Base-by-base conservation (phyloP, 2,797 vertebrate species). In the Onychomys arenicola region DNA sequence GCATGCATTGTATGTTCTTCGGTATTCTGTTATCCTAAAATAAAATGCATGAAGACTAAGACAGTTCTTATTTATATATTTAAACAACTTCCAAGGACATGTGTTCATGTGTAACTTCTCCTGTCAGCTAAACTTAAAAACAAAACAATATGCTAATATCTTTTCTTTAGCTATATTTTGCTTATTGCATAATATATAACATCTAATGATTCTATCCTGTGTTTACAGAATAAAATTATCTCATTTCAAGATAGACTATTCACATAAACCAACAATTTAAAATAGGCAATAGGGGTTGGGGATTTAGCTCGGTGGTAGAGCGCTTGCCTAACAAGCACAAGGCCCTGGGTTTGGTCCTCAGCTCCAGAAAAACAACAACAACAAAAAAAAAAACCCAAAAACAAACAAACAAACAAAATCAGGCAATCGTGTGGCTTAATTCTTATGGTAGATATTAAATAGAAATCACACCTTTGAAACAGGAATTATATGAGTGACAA, bases 201-300 rank as follows among this genome's bases (percentile, higher is more conserved):
- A 93, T n/a, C 19, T 82, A 75, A 76, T 67, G 29, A 86, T 90
- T 89, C 55, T 9, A 67, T 89, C 59, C 25, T 61, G 2, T 78
- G 23, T 93, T 80, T 95, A 61, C 16, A 59, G 57, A 75, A 63
- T 87, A 81, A 96, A 73, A 95, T n/a, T 19, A 71, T 19, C 8
- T 43, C 92, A 67, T 90, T 27, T 92, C 59, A 71, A 81, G 40
- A 71, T 73, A 85, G 14, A 29, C 23, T 89, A 73, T 59, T 95
- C 40, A n/a, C 81, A 59, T 40, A 73, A 92, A 84, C 89, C 81
- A 97, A 73, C 83, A 76, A 46, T 92, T 90, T 91, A 89, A 77
- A 92, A 49, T 55, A 77, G 4, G 27, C 46, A 84, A 88, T 84
- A 82, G 0, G n/a, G n/a, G n/a, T n/a, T n/a, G n/a, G n/a, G n/a